Base-by-base conservation (phyloP, 2,888 invertebrate genomes). In the Lottia gigantea region DNA sequence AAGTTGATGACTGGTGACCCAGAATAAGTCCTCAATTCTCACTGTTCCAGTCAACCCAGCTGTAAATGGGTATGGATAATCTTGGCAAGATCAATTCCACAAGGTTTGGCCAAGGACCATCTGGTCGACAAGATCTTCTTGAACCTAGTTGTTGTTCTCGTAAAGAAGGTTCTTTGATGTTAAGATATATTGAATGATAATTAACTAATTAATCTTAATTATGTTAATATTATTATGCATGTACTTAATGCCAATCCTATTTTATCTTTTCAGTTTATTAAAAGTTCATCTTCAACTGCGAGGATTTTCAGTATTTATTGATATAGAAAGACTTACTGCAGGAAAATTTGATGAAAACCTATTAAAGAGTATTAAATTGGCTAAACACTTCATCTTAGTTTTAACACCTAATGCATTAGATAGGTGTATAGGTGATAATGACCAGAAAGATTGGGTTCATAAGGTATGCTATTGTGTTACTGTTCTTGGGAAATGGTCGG, bases 361-460 rank as follows among this genome's bases (percentile, higher is more conserved):
- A 66, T 91, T 99, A 76, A 96, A 97, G 89, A 98, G 97, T 90
- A 98, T 99, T 88, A 93, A 94, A 81, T 96, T 97, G 86, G 98
- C 98, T 23, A 95, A 95, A 89, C 95, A 98, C 90, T 99, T 99
- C 90, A 91, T 99, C 78, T 91, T 99, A 75, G 98, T 99, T 67
- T 92, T 99, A 73, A 99, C 98, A 66, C 96, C 97, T 7, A 94
- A 94, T 83, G 96, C 98, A 26, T 91, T 99, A 79, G 97, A 98
- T 83, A 92, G 99, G 83, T 98, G 99, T 89, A 92, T 95, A 80
- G 93, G 93, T 71, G 99, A 99, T 88, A 91, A 90, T 23, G 97
- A 98, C 70, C 93, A 95, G 89, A 98, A 98, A 91, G 99, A 99
- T 91, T 99, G 99, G 99, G 97, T 99, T 72, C 98, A 99, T 90